Percentiles rank a stretch among this genome's conserved stretches.
Conservation (phyloP, 35 echinoderm and acorn worm species). For the Stichopus chloronotus region DNA sequence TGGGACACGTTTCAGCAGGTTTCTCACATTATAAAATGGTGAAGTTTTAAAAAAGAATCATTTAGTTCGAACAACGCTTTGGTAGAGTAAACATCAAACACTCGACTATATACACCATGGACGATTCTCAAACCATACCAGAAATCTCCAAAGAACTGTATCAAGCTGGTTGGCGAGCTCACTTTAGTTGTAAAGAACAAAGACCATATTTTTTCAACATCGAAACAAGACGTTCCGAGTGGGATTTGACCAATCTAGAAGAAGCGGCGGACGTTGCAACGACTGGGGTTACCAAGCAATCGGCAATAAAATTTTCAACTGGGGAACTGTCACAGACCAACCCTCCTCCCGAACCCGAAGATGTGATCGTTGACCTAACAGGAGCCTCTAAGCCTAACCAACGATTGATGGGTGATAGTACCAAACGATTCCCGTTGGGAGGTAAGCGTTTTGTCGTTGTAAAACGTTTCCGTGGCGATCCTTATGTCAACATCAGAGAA, state of each 20-base stretch:
- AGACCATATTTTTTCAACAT: background rate
- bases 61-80: too few species aligned
- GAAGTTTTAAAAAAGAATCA: too few species aligned
- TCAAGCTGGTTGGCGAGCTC: background rate
- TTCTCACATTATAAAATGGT: too few species aligned
- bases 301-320: background rate
- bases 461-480: background rate
- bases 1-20: too few species aligned
- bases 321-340: too few species aligned
- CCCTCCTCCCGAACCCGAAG: background rate
- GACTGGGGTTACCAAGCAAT: too few species aligned
- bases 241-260: background rate
- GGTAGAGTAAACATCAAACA: too few species aligned
- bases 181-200: background rate
- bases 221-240: background rate
- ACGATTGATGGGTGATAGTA: background rate
- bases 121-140: background rate
- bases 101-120: background rate
- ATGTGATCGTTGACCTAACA: background rate
- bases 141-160: background rate
- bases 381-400: background rate
- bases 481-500: slow-evolving; percentile 13
- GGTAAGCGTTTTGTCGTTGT: background rate
- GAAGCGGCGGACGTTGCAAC: background rate
- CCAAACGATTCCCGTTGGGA: background rate